Conservation (phyloP, 2,888 invertebrate species). For the Heteromurus nitidus region DNA sequence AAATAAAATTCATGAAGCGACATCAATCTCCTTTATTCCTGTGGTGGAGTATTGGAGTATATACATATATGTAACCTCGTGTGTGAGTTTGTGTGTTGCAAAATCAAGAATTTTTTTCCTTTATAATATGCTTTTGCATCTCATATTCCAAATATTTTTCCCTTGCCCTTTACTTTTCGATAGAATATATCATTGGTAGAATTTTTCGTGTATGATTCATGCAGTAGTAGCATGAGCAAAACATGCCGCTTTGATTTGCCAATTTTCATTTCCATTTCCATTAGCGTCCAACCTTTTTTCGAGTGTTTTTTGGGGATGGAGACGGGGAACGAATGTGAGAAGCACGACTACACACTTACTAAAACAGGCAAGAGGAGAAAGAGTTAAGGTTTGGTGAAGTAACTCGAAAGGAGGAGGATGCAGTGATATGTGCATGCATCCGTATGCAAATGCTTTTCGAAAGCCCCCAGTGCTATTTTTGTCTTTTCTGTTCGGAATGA, state of each 20-base stretch:
- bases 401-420: constrained; percentile 16
- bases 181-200: background rate
- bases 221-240: background rate
- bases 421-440: constrained; percentile 24
- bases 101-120: background rate
- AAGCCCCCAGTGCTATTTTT: constrained; percentile 46
- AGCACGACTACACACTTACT: background rate
- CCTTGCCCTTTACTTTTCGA: background rate
- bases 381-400: background rate
- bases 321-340: background rate
- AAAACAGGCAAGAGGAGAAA: background rate
- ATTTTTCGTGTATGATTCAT: background rate
- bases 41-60: too few species aligned
- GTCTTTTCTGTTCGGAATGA: constrained; percentile 37
- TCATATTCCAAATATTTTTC: too few species aligned
- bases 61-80: too few species aligned
- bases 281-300: constrained; percentile 9
- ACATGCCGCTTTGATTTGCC: constrained; percentile 21
- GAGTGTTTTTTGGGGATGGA: too few species aligned
- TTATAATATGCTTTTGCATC: background rate
- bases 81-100: too few species aligned
- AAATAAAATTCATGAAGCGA: too few species aligned
- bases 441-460: constrained; percentile 27
- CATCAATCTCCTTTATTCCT: too few species aligned
- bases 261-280: constrained; percentile 33